These are phyloP conservation scores for Arnoldichthys spilopterus DNA, from an alignment of 2,797 vertebrate genomes.

Conservation along the genomic window DNA sequence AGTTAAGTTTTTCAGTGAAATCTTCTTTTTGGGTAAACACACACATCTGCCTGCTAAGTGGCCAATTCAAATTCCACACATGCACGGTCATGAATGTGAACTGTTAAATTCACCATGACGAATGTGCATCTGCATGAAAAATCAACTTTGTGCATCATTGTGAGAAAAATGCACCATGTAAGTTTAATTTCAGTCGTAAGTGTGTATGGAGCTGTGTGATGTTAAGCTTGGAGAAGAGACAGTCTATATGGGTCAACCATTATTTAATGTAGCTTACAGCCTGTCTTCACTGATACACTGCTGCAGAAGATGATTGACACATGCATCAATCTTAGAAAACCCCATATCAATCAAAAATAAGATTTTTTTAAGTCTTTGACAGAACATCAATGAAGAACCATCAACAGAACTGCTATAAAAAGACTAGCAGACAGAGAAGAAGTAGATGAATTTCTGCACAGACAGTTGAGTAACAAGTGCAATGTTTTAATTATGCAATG, in stretches of 20 bases:
- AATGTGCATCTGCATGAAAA: neutral
- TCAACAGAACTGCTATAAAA: neutral
- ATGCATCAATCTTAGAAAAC: constrained; percentile 1
- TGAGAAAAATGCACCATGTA: neutral
- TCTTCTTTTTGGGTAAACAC: neutral
- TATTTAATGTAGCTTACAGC: neutral
- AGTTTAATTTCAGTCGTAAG: neutral
- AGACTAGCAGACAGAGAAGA: neutral
- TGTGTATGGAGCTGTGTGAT: neutral
- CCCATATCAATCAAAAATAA: neutral
- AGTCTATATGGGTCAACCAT: neutral
- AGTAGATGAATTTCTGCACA: too few species aligned
- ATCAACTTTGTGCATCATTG: neutral
- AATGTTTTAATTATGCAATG: too few species aligned
- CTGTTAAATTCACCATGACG: neutral
- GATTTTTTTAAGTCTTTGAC: neutral
- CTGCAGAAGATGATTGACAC: neutral
- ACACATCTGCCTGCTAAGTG: neutral
- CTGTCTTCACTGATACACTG: neutral
- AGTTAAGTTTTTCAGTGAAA: neutral
- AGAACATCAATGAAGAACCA: neutral
- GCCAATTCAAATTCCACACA: neutral
- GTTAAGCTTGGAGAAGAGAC: neutral
- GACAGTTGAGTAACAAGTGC: too few species aligned
- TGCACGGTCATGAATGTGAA: neutral